These are phyloP conservation scores for Mesitornis unicolor DNA, from an alignment of 2,113 vertebrate genomes.

Conservation along the genomic window DNA sequence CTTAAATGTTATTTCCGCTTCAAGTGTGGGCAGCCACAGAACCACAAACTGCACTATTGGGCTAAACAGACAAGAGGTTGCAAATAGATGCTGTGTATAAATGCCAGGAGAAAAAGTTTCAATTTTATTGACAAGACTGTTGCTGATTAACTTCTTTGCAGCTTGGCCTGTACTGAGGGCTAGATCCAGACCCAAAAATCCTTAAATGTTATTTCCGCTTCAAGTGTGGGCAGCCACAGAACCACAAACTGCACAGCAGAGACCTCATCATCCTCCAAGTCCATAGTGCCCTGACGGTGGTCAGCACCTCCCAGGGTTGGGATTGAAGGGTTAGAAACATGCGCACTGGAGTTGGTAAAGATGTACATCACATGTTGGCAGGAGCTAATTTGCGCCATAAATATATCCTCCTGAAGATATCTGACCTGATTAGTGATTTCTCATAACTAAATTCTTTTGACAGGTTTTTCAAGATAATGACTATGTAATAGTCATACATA, in stretches of 20 bases:
- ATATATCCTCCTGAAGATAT: background rate
- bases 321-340: background rate
- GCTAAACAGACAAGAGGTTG: background rate
- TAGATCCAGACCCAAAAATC: background rate
- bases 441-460: constrained; percentile 41
- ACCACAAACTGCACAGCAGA: background rate
- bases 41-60: no score
- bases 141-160: background rate
- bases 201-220: background rate
- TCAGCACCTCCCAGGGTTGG: background rate
- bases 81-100: background rate
- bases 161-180: background rate
- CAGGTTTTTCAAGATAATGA: constrained; percentile 23
- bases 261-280: background rate
- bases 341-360: background rate
- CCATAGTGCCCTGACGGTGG: background rate
- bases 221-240: background rate
- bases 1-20: no score
- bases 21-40: no score
- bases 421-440: constrained; percentile 10
- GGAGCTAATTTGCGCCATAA: constrained; percentile 55
- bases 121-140: background rate
- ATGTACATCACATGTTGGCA: background rate
- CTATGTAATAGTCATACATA: no score
- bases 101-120: background rate